phyloP scores from a whole-genome alignment of 2,113 vertebrate genomes.

The Acinonyx jubatus region DNA sequence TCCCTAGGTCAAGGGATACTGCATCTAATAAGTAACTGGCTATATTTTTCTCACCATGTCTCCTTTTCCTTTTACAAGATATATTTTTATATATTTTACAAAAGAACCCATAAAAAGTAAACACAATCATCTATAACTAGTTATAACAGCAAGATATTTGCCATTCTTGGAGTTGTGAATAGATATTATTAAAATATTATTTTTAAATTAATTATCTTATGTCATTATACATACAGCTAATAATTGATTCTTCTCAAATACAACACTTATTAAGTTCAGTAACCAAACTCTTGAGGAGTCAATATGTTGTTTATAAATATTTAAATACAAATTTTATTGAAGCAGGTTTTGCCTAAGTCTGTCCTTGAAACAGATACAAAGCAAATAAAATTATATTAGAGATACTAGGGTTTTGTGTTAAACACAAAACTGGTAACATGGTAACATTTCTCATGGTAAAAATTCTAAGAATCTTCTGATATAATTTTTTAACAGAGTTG shows the following conservation, averaged over 20 bases:
- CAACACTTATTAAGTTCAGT: background rate
- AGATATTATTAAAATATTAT: background rate
- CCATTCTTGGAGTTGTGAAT: background rate
- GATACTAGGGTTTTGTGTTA: background rate
- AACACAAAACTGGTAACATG: background rate
- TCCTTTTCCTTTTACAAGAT: background rate
- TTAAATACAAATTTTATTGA: background rate
- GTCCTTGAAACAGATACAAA: background rate
- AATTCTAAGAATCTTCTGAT: background rate
- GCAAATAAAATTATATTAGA: background rate
- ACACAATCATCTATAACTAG: background rate
- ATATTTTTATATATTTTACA: background rate
- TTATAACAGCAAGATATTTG: background rate
- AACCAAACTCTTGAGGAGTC: background rate
- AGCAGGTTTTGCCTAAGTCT: background rate
- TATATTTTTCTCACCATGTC: background rate
- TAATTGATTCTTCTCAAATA: background rate
- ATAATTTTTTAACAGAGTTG: background rate
- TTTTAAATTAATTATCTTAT: background rate
- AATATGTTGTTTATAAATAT: background rate
- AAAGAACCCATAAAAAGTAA: background rate
- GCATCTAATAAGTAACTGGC: background rate
- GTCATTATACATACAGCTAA: background rate
- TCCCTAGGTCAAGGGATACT: background rate
- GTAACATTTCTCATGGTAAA: constrained; percentile 1